Evolutionary conservation across 2,797 vertebrate genomes (phyloP).

Genomic region (Catamblyrhynchus diadema): DNA sequence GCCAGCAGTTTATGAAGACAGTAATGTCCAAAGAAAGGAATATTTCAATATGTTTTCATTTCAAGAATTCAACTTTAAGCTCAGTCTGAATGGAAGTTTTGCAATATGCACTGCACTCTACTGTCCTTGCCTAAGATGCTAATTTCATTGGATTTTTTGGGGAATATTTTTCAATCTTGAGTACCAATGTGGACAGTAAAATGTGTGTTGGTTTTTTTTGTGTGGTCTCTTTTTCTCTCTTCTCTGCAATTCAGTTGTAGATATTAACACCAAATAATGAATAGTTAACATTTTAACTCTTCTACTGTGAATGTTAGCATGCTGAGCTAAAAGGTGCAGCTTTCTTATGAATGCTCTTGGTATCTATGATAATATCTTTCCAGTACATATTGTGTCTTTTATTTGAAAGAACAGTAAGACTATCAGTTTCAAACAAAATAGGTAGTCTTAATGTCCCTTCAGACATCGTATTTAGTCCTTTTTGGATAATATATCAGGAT

Average conservation of each 20-base stretch:
- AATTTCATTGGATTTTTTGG: not conserved
- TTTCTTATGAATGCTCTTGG: not conserved
- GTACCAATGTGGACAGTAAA: not conserved
- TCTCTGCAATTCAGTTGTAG: not conserved
- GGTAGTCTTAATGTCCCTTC: not conserved
- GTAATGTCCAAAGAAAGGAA: not conserved
- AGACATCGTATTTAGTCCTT: not conserved
- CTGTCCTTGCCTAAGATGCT: not conserved
- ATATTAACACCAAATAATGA: not conserved
- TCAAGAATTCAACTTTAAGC: not conserved
- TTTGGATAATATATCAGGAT: not conserved
- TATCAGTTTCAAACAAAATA: not conserved
- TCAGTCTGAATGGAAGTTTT: not conserved
- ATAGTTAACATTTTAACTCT: not conserved
- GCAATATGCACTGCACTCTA: not conserved
- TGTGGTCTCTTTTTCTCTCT: not conserved
- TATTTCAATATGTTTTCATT: not conserved
- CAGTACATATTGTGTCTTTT: not conserved
- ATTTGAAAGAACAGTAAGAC: not conserved
- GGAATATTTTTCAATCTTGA: not conserved
- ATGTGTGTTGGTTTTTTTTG: accelerated
- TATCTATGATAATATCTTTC: not conserved
- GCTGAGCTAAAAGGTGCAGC: not conserved
- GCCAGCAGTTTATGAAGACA: not conserved
- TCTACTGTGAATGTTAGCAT: not conserved